Conservation (phyloP, 2,797 vertebrate species). For the Amblyopsis hoosieri region DNA sequence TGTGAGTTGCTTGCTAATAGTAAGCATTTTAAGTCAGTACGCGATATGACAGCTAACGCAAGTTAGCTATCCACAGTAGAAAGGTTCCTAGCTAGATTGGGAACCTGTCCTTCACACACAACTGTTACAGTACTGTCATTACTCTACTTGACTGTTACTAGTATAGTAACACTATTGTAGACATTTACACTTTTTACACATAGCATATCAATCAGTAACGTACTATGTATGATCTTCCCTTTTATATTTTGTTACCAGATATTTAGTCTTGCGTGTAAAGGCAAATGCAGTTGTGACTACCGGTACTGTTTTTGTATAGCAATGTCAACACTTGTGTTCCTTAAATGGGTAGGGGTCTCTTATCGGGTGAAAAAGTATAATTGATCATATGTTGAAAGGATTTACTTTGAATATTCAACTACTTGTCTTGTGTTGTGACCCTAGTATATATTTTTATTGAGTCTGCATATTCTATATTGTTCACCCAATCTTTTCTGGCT, state of each 20-base stretch:
- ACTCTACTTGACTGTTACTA: too few relatives aligned
- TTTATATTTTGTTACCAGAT: too few relatives aligned
- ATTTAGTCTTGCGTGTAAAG: too few relatives aligned
- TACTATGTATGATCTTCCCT: too few relatives aligned
- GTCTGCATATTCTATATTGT: neutral
- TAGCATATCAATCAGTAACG: too few relatives aligned
- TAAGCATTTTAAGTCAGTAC: conserved; percentile 17
- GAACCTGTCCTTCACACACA: neutral
- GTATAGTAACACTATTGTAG: too few relatives aligned
- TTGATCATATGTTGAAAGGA: neutral
- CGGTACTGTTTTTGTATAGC: conserved; percentile 2
- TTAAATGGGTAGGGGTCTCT: conserved; percentile 39
- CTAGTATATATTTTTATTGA: neutral
- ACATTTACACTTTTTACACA: too few relatives aligned
- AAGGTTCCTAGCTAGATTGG: neutral
- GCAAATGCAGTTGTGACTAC: conserved; percentile 33
- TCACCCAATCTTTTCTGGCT: neutral
- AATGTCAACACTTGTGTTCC: conserved; percentile 35
- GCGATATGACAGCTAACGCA: conserved; percentile 28
- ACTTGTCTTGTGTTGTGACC: neutral
- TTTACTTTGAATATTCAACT: neutral
- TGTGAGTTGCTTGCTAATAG: conserved; percentile 16
- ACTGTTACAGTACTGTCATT: neutral
- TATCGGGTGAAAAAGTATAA: conserved; percentile 1
- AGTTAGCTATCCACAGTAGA: neutral